Evolutionary conservation across 2,113 vertebrate genomes (phyloP), one percentile per base, ranked within the genome.

Genomic region (Rhea americana): DNA sequence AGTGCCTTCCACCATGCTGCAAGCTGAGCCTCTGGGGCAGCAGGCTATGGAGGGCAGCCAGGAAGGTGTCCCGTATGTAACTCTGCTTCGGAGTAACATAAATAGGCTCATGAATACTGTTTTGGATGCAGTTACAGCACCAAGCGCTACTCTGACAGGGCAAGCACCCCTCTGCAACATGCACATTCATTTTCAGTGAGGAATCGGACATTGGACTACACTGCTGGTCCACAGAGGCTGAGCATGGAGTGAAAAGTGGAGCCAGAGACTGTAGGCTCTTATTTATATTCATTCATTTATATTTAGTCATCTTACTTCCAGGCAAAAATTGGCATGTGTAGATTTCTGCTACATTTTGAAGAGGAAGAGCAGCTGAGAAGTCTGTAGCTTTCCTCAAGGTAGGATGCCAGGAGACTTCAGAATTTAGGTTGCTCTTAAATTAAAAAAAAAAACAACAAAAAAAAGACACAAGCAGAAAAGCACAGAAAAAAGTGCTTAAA

Each of bases 161-260:
- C 65, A 83, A 45, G 53, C 26, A 85, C 11, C 19, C 41, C 61
- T 56, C 24, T 63, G 45, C 19, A 90, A 71, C 28, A 43, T 8
- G 26, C 0, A 2, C 0, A 0, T 28, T 37, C 56, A 37, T 73
- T 88, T 85, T 53, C 0, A 0, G 25, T 48, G 65, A 93, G 26
- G 62, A 88, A 70, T 7, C 0, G 1, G 41, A 62, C 0, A 0
- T 61, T 56, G n/a, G n/a, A 85, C 8, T 28, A 71, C 30, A 28
- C 41, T 18, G 17, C 18, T 75, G 21, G 4, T 41, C 45, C 37
- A 50, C 26, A 74, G 41, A 62, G 28, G 4, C 17, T 6, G 15
- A 72, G 56, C 0, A 1, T 35, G 35, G 39, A 90, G 32, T 35
- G 22, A 81, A 85, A 35, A 17, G 32, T 43, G 21, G 18, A 77